Percentiles rank a stretch among this genome's conserved stretches.
Conservation (phyloP, 2,888 invertebrate species). For the Cryptosula pallasiana region DNA sequence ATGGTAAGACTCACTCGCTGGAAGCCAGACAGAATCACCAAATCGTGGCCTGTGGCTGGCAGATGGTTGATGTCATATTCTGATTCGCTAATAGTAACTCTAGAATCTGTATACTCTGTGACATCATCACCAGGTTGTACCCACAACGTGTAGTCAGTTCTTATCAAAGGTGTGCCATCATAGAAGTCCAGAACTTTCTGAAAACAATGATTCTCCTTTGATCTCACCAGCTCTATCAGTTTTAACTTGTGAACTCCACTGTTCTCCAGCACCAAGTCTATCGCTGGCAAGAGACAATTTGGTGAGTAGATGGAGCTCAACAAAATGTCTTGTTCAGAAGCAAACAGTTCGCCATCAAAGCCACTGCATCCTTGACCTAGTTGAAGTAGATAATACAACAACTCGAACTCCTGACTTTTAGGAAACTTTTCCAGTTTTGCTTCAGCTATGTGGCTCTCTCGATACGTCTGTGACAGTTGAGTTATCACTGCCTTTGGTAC, state of each 20-base stretch:
- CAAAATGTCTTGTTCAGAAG: slow-evolving; percentile 32
- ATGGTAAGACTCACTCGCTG: not conserved
- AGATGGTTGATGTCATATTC: not conserved
- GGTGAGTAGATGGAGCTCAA: slow-evolving; percentile 31
- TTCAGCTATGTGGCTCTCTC: not conserved
- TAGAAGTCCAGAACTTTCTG: not conserved
- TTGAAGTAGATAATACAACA: not conserved
- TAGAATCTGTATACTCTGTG: not conserved
- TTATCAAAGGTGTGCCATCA: not conserved
- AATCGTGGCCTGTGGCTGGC: not conserved
- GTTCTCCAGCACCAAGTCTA: slow-evolving; percentile 77
- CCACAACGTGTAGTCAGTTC: not conserved
- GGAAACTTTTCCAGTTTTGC: not conserved
- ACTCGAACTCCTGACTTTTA: not conserved
- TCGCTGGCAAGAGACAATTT: slow-evolving; percentile 44
- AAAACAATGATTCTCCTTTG: not conserved
- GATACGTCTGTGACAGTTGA: not conserved
- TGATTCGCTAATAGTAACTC: not conserved
- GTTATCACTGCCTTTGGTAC: not conserved
- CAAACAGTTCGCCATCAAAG: not conserved
- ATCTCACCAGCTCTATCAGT: slow-evolving; percentile 62
- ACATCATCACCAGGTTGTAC: not conserved
- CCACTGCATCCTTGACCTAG: not conserved
- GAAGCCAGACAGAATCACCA: not conserved
- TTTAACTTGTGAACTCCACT: slow-evolving; percentile 66